Conservation (phyloP, 1,140 invertebrate genomes). For the Oryzaephilus surinamensis region DNA sequence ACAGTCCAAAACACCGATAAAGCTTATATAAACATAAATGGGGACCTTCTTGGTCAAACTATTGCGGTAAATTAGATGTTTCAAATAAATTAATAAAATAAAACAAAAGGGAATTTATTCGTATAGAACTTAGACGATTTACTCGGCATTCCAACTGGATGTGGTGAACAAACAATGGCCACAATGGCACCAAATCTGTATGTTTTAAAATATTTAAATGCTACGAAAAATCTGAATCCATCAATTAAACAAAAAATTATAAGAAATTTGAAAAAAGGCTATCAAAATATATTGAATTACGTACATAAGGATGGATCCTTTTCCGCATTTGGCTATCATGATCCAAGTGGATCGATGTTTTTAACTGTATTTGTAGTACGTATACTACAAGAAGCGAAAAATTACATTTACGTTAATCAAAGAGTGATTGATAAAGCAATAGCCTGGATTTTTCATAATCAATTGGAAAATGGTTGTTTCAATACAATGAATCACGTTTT, state of each 20-base stretch:
- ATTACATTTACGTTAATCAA: slow-evolving; percentile 57
- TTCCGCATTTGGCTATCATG: slow-evolving; percentile 56
- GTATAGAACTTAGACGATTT: slow-evolving; percentile 44
- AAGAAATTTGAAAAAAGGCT: slow-evolving; percentile 58
- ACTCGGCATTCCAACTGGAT: slow-evolving; percentile 49
- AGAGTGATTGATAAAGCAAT: slow-evolving; percentile 51
- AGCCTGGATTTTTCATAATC: slow-evolving; percentile 57
- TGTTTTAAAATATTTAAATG: slow-evolving; percentile 53
- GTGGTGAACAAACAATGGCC: slow-evolving; percentile 74
- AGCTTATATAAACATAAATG: slow-evolving; percentile 41
- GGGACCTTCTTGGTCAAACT: slow-evolving; percentile 48
- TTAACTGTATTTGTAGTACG: slow-evolving; percentile 69
- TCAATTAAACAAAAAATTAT: slow-evolving; percentile 45
- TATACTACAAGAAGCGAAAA: slow-evolving; percentile 54
- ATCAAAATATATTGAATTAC: slow-evolving; percentile 62
- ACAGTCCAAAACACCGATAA: slow-evolving; percentile 41
- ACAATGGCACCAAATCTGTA: slow-evolving; percentile 64
- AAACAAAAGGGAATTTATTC: too few relatives aligned
- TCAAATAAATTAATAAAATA: slow-evolving; percentile 6
- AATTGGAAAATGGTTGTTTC: slow-evolving; percentile 67
- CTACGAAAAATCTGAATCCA: slow-evolving; percentile 37
- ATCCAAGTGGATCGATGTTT: slow-evolving; percentile 55
- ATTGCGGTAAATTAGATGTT: slow-evolving; percentile 32
- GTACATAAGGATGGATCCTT: slow-evolving; percentile 63
- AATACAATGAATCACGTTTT: slow-evolving; percentile 54